Evolutionary conservation across 2,113 vertebrate genomes (phyloP).

Genomic region (Lynx canadensis): DNA sequence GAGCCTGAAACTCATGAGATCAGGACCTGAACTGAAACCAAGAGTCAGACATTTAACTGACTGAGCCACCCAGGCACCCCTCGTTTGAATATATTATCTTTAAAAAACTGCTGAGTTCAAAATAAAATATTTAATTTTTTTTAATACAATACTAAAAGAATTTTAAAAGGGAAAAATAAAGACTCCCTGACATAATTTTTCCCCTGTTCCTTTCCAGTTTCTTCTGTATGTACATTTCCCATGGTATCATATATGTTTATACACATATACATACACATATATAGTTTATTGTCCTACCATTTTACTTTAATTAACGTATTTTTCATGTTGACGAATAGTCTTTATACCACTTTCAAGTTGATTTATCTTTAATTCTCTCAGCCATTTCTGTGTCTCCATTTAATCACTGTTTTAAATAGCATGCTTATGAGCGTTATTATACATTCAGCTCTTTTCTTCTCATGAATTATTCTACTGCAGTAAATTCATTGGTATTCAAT

Average conservation of each 20-base stretch:
- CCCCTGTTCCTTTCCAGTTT: not conserved
- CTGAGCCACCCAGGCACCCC: too few relatives aligned
- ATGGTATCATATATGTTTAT: not conserved
- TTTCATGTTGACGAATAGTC: not conserved
- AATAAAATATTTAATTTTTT: not conserved
- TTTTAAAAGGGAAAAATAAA: not conserved
- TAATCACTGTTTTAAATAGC: not conserved
- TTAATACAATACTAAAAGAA: not conserved
- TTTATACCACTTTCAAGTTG: not conserved
- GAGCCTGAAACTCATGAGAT: too few relatives aligned
- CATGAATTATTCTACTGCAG: not conserved
- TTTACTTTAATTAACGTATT: slow-evolving; percentile 23
- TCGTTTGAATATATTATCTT: not conserved
- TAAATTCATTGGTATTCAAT: not conserved
- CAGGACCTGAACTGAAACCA: too few relatives aligned
- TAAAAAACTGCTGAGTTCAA: not conserved
- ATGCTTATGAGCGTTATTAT: not conserved
- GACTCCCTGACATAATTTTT: not conserved
- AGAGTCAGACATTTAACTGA: too few relatives aligned
- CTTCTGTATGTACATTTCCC: not conserved
- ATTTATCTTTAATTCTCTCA: slow-evolving; percentile 29
- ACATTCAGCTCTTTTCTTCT: not conserved
- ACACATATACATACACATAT: not conserved
- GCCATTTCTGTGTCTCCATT: not conserved
- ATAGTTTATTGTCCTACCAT: not conserved